Evolutionary conservation across 64 coral and sea anemone genomes (phyloP).

Genomic region (Hydrozoanthus tunicans): DNA sequence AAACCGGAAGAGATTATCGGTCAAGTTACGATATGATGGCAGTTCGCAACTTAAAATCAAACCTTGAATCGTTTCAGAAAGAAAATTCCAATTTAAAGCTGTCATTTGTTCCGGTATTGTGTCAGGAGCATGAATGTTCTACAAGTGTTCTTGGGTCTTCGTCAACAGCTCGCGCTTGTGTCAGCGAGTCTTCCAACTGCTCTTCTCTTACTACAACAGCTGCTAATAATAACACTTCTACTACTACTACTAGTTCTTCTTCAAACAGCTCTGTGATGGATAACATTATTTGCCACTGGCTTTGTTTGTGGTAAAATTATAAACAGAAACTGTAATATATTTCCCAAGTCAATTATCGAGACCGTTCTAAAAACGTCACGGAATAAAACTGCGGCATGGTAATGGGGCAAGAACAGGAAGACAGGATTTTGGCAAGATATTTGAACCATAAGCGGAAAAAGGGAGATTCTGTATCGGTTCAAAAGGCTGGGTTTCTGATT

Average conservation of each 20-base stretch:
- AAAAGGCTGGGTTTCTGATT: slow-evolving; percentile 38
- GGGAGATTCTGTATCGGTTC: slow-evolving; percentile 6
- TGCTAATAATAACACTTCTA: background rate
- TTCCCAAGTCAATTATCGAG: slow-evolving; percentile 30
- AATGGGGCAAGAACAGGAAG: slow-evolving; percentile 11
- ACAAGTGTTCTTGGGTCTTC: too few relatives aligned
- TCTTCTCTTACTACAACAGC: background rate
- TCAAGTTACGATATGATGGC: background rate
- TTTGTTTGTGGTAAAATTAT: slow-evolving; percentile 38
- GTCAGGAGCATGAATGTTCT: too few relatives aligned
- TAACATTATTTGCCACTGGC: background rate
- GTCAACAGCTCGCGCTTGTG: too few relatives aligned
- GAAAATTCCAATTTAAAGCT: background rate
- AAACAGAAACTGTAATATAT: background rate
- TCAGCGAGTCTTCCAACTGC: too few relatives aligned
- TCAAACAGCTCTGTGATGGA: background rate
- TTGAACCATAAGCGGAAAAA: background rate
- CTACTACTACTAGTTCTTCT: background rate
- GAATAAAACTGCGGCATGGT: slow-evolving; percentile 10
- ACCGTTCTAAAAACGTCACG: background rate
- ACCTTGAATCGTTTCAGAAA: slow-evolving; percentile 7
- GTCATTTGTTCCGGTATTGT: background rate
- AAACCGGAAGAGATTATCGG: slow-evolving; percentile 14
- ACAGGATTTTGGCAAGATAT: slow-evolving; percentile 34
- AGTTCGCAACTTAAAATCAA: background rate